Evolutionary conservation across 1,140 invertebrate species (phyloP), one percentile per base, ranked within the genome.

Genomic region (Paraescarpia echinospica): DNA sequence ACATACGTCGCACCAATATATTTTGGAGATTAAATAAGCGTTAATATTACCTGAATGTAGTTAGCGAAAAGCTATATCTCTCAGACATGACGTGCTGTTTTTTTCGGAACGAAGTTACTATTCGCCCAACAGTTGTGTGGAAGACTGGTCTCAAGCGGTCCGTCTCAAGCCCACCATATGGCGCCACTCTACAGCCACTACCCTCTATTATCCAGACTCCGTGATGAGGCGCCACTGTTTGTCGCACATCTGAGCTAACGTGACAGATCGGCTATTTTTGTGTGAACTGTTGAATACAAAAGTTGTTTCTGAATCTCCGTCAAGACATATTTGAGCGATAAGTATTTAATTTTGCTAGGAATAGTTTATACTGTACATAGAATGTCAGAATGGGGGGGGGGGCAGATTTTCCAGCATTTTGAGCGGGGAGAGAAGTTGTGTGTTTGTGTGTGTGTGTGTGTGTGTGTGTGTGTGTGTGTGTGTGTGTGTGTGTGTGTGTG

Each of bases 1-100:
- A 12, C 12, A 41, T 6, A 12, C 41, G 14, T 92, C 6, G 90
- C 90, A 91, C 18, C 35, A 51, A 91, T 22, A 89, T 92, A 41
- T 91, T 31, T 33, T 77, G 88, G 33, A 93, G 89, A 92, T 93
- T 77, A 77, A 77, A 77, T 77, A 77, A 2, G 22, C 27, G 2
- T 2, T 6, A 6, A 77, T 27, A 77, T 97, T 97, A 99, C 98
- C 98, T 99, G 96, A 99, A 99, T 95, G 99, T 99, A 93, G 99
- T 99, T 93, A 99, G 97, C 51, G 99, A 99, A 96, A 99, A 99
- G 97, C 99, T 99, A 95, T 99, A 99, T 95, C 99, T 97, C 97
- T 99, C 99, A 89, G 98, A 98, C 96, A 96, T 96, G 59, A 77
- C 22, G 14, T 77, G 18, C 4, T 77, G 12, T 31, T 77, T 51